Conservation (phyloP, 2,797 vertebrate genomes). For the Melanotaenia nigrans region DNA sequence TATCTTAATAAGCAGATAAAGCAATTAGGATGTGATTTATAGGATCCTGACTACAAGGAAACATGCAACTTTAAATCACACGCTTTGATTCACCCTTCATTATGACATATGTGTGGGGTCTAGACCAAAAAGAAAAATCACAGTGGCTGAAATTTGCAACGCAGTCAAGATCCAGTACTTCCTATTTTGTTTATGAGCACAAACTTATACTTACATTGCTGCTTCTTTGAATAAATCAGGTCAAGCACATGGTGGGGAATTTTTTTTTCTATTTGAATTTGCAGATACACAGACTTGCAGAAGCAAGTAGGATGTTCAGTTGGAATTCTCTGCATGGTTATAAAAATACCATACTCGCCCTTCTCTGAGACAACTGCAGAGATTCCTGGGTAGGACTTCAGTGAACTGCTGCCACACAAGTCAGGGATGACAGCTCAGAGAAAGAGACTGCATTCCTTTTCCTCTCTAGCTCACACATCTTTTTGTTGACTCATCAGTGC, state of each 20-base stretch:
- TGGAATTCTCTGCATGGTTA: conserved; percentile 50
- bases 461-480: conserved; percentile 27
- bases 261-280: conserved; percentile 45
- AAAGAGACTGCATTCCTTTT: conserved; percentile 28
- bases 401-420: conserved; percentile 39
- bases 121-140: conserved; percentile 13
- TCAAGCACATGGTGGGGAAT: conserved; percentile 32
- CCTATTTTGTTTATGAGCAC: conserved; percentile 48
- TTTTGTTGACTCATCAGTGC: conserved; percentile 29
- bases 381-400: conserved; percentile 39
- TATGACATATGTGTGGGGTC: conserved; percentile 6
- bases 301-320: conserved; percentile 45
- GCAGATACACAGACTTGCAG: conserved; percentile 35
- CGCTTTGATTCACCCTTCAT: neutral
- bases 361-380: conserved; percentile 46
- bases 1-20: conserved; percentile 50
- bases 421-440: conserved; percentile 19
- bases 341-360: conserved; percentile 58
- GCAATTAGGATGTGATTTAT: conserved; percentile 44
- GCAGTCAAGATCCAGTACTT: conserved; percentile 16
- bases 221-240: conserved; percentile 51
- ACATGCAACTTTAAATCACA: conserved; percentile 8
- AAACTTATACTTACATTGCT: conserved; percentile 37
- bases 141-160: conserved; percentile 19
- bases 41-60: conserved; percentile 7